Conservation (phyloP, 2,113 vertebrate species). For the Saccopteryx bilineata region DNA sequence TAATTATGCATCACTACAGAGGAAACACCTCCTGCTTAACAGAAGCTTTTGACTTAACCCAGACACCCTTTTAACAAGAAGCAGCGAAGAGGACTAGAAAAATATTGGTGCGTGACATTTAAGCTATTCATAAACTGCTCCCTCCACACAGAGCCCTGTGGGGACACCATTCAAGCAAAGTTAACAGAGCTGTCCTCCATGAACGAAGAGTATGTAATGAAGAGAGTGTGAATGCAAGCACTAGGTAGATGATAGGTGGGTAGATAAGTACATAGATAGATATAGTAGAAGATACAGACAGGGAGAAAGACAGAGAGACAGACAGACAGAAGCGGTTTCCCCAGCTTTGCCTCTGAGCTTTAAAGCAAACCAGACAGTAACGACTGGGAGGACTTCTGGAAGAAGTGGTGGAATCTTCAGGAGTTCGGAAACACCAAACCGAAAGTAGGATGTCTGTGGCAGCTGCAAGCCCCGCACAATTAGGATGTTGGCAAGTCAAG, state of each 20-base stretch:
- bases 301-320: neutral
- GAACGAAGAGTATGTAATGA: neutral
- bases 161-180: too few species aligned
- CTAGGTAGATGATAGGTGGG: neutral
- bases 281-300: neutral
- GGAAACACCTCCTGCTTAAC: neutral
- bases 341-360: slow-evolving; percentile 20
- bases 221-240: neutral
- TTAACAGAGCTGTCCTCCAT: neutral
- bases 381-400: slow-evolving; percentile 58
- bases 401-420: slow-evolving; percentile 39
- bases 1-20: neutral
- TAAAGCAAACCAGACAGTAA: neutral
- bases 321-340: neutral
- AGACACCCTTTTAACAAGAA: neutral
- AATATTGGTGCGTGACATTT: neutral
- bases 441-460: slow-evolving; percentile 36
- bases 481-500: slow-evolving; percentile 66
- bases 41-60: slow-evolving; percentile 6
- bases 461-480: slow-evolving; percentile 69
- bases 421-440: slow-evolving; percentile 53
- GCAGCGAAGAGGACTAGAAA: neutral
- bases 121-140: neutral
- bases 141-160: neutral
- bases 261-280: neutral